These are phyloP conservation scores for Ectobius pallidus DNA, from an alignment of 2,888 invertebrate species.

Conservation along the genomic window DNA sequence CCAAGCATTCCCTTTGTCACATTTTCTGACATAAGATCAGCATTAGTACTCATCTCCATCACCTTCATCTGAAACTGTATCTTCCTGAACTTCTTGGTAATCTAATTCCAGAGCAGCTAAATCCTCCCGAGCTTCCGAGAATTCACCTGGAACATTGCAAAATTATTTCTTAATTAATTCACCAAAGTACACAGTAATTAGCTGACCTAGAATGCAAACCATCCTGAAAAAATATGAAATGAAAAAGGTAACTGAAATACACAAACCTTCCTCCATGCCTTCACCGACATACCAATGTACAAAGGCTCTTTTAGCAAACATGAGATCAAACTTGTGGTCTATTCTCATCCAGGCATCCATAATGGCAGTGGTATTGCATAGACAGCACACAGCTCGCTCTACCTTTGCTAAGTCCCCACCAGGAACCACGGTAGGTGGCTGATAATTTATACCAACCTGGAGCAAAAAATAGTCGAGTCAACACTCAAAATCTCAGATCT, in stretches of 20 bases:
- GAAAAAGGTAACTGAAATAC: no score
- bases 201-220: no score
- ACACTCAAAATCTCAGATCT: no score
- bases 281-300: conserved; percentile 59
- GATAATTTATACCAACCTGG: conserved; percentile 75
- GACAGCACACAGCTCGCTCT: conserved; percentile 69
- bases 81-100: conserved; percentile 53
- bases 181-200: no score
- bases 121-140: conserved; percentile 81
- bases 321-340: conserved; percentile 65
- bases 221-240: no score
- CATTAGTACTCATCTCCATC: conserved; percentile 51
- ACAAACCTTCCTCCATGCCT: conserved; percentile 40
- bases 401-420: conserved; percentile 59
- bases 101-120: conserved; percentile 59
- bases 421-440: conserved; percentile 72
- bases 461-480: no score
- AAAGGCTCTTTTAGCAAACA: conserved; percentile 67
- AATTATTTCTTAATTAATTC: no score
- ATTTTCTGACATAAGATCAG: no score
- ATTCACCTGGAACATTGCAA: conserved; percentile 52
- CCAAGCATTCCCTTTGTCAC: no score
- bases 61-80: conserved; percentile 46
- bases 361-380: conserved; percentile 77
- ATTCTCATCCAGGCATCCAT: conserved; percentile 66